Evolutionary conservation across 2,888 invertebrate genomes (phyloP).

Genomic region (Coelinius sp.): DNA sequence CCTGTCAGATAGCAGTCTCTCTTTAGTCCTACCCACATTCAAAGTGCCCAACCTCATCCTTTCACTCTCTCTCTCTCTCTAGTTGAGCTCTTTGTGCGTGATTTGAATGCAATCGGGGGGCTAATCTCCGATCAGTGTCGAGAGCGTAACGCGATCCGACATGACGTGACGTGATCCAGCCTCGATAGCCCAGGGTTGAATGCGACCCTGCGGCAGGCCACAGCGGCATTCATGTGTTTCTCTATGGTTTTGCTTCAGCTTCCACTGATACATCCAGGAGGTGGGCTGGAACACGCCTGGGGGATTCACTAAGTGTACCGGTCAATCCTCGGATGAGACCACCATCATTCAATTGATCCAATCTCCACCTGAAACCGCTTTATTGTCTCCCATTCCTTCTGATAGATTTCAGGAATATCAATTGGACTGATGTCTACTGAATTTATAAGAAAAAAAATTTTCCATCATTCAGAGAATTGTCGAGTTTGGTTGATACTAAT

Average conservation of each 20-base stretch:
- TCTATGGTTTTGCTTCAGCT: background rate
- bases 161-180: conserved; percentile 66
- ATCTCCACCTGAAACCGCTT: background rate
- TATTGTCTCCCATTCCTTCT: background rate
- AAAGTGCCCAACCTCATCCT: background rate
- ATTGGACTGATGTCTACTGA: background rate
- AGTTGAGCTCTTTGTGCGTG: conserved; percentile 67
- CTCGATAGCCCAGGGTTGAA: conserved; percentile 61
- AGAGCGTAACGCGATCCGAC: conserved; percentile 69
- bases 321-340: background rate
- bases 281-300: background rate
- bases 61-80: conserved; percentile 21
- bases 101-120: conserved; percentile 69
- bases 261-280: background rate
- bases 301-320: conserved; percentile 29
- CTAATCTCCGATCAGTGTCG: conserved; percentile 70
- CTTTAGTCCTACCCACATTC: conserved; percentile 32
- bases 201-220: conserved; percentile 52
- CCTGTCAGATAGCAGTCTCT: conserved; percentile 62
- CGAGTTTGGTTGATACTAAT: background rate
- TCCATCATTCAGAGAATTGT: background rate
- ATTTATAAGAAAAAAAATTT: background rate
- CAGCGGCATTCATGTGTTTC: conserved; percentile 1
- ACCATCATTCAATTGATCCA: background rate
- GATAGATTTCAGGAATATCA: background rate